Evolutionary conservation across 2,888 invertebrate genomes (phyloP).

Genomic region (Agrochola lychnidis): DNA sequence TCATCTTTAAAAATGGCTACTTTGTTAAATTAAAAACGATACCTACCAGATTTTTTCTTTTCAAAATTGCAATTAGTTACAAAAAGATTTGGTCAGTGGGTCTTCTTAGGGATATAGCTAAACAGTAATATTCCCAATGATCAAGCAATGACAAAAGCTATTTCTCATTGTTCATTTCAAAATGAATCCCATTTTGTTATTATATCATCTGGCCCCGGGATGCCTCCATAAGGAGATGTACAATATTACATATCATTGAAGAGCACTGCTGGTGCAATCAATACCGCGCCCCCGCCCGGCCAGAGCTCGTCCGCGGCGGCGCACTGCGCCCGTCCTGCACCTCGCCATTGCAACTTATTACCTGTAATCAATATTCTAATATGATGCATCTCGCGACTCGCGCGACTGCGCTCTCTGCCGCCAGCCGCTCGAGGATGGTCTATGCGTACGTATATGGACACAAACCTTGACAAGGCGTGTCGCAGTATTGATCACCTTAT

Average conservation of each 20-base stretch:
- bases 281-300: neutral
- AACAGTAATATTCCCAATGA: neutral
- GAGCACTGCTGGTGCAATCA: conserved; percentile 20
- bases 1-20: no score
- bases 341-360: neutral
- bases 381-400: conserved; percentile 13
- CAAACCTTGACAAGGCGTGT: conserved; percentile 52
- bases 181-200: neutral
- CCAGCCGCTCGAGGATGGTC: neutral
- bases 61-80: neutral
- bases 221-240: no score
- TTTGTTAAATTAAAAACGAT: neutral
- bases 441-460: conserved; percentile 28
- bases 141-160: neutral
- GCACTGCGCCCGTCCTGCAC: neutral
- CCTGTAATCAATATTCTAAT: neutral
- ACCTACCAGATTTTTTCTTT: neutral
- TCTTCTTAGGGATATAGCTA: neutral
- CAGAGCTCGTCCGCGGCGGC: neutral
- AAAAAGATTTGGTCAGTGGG: neutral
- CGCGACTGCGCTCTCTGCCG: neutral
- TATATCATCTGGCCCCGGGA: neutral
- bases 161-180: neutral
- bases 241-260: neutral
- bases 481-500: conserved; percentile 32